A percentile compares a stretch with the other conserved stretches of the same genome.
These are phyloP conservation scores for Capitulum mitella DNA, from an alignment of 2,888 invertebrate species.

Conservation along the genomic window DNA sequence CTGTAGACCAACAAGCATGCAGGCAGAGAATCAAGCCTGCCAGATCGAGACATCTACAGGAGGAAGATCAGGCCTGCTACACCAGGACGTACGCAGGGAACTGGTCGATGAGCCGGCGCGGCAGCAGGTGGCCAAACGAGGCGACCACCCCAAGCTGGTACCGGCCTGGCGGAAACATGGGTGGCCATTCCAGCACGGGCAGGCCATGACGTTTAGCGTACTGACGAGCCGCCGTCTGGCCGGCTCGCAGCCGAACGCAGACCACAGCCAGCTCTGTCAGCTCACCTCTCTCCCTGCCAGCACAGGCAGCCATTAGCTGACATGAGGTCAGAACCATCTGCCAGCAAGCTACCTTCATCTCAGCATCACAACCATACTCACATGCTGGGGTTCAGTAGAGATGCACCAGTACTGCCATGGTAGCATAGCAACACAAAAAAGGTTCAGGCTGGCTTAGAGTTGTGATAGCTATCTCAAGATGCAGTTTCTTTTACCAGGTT, in stretches of 20 bases:
- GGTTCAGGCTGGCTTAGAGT: not conserved
- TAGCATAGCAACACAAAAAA: not conserved
- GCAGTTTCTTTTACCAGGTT: not conserved
- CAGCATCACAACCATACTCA: not conserved
- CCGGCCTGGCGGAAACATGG: slow-evolving; percentile 40
- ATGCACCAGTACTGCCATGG: no score
- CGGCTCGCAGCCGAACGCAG: not conserved
- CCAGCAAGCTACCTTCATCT: not conserved
- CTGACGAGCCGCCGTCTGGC: not conserved
- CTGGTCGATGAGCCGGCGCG: slow-evolving; percentile 59
- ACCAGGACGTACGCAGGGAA: slow-evolving; percentile 76
- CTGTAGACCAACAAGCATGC: no score
- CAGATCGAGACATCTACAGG: no score
- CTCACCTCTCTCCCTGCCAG: not conserved
- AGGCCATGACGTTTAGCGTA: slow-evolving; percentile 16
- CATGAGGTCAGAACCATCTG: not conserved
- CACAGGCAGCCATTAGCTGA: no score
- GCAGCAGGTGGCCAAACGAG: slow-evolving; percentile 88
- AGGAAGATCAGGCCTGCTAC: no score
- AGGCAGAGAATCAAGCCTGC: no score
- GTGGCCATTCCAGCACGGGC: not conserved
- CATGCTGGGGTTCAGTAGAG: no score
- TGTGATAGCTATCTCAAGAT: not conserved
- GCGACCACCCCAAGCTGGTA: slow-evolving; percentile 85
- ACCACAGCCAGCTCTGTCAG: slow-evolving; percentile 4